Evolutionary conservation across 1,140 invertebrate species (phyloP).

Genomic region (Liolophura sinensis): DNA sequence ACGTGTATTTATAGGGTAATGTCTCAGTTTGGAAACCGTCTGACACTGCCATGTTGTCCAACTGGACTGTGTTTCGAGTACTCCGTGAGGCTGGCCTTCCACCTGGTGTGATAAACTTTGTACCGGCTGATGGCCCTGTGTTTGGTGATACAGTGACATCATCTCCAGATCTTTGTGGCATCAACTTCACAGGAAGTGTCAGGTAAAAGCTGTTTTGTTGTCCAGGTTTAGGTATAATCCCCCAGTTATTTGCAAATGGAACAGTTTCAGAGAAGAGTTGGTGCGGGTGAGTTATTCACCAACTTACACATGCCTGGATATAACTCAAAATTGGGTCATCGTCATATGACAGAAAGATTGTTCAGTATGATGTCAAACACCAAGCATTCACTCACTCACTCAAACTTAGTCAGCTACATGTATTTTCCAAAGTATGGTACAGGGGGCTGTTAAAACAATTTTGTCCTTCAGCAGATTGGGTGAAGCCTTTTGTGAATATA

Average conservation of each 20-base stretch:
- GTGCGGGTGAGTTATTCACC: too few relatives aligned
- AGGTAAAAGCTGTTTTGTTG: constrained; percentile 65
- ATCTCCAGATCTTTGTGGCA: constrained; percentile 84
- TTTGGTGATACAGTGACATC: constrained; percentile 91
- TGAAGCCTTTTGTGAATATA: too few relatives aligned
- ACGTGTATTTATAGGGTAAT: constrained; percentile 73
- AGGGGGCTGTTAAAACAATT: too few relatives aligned
- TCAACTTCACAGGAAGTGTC: constrained; percentile 98
- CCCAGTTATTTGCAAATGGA: background rate
- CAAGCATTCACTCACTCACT: too few relatives aligned
- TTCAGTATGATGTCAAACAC: too few relatives aligned
- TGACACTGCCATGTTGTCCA: constrained; percentile 94
- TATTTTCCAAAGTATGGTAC: too few relatives aligned
- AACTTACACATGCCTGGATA: too few relatives aligned
- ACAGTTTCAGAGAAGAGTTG: background rate
- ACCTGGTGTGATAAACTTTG: constrained; percentile 94
- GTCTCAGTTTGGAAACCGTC: constrained; percentile 98
- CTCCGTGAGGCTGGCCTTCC: constrained; percentile 70
- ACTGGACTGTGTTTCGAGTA: constrained; percentile 91
- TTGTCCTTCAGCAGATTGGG: too few relatives aligned
- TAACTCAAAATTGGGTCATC: too few relatives aligned
- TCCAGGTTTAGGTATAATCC: background rate
- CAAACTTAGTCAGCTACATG: too few relatives aligned
- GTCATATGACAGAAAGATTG: too few relatives aligned
- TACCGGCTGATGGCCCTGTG: constrained; percentile 90